Conservation (phyloP, 37 sponge, comb jelly and placozoan genomes). For the Aplysina aerophoba region DNA sequence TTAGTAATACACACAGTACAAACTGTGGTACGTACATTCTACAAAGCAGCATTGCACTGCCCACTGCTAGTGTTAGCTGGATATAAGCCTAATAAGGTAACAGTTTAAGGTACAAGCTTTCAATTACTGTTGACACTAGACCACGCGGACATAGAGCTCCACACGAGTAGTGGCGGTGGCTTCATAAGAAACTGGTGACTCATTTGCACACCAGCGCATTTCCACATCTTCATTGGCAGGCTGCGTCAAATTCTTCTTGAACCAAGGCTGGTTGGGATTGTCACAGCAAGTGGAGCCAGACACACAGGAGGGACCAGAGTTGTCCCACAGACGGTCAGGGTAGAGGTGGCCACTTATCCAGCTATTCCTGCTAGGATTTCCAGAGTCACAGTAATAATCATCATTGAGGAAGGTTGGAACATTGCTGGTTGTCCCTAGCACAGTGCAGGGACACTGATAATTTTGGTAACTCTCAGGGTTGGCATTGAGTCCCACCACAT, state of each 20-base stretch:
- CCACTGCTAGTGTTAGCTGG: no score
- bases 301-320: neutral
- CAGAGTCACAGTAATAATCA: conserved; percentile 24
- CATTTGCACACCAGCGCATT: conserved; percentile 20
- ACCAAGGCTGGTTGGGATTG: conserved; percentile 26
- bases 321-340: neutral
- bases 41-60: no score
- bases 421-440: neutral
- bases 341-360: neutral
- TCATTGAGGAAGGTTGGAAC: neutral
- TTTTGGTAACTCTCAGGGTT: no score
- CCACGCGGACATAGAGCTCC: neutral
- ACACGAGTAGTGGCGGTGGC: conserved; percentile 12
- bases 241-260: neutral
- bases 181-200: neutral
- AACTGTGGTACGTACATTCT: no score
- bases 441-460: conserved; percentile 26
- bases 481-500: no score
- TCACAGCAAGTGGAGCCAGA: conserved; percentile 6
- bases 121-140: neutral
- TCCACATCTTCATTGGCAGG: neutral
- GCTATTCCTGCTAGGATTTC: neutral
- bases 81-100: no score
- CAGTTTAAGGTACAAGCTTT: no score
- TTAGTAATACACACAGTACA: no score